Evolutionary conservation across 2,797 vertebrate species (phyloP).

Genomic region (Hypotaenidia philippensis): DNA sequence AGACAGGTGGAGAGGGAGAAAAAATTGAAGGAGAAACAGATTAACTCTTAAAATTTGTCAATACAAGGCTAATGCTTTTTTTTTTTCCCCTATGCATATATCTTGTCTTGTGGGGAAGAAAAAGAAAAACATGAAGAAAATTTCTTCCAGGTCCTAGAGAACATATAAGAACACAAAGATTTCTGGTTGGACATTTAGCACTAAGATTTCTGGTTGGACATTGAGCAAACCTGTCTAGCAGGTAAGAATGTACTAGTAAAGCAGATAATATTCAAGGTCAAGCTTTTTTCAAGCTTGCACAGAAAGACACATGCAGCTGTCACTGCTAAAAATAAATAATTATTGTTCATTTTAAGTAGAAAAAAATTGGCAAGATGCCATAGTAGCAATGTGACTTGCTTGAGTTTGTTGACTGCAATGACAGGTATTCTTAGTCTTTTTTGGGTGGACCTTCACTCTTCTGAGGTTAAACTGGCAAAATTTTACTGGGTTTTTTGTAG

Average conservation of each 20-base stretch:
- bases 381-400: not conserved
- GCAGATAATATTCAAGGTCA: not conserved
- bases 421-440: not conserved
- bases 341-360: not conserved
- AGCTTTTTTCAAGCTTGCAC: not conserved
- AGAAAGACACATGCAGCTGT: not conserved
- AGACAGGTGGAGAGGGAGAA: accelerated
- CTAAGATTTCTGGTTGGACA: not conserved
- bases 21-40: not conserved
- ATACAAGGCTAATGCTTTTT: not conserved
- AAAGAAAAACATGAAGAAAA: not conserved
- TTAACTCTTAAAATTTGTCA: not conserved
- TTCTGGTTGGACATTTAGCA: not conserved
- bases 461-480: not conserved
- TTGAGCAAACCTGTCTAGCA: not conserved
- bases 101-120: accelerated
- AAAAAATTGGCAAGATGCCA: not conserved
- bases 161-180: not conserved
- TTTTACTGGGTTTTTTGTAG: not conserved
- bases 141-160: not conserved
- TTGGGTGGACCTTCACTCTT: not conserved
- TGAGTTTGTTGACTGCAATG: not conserved
- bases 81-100: not conserved
- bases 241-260: not conserved
- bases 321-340: not conserved